Evolutionary conservation across 1,140 invertebrate species (phyloP).

Genomic region (Aphaenogaster ashmeadi): DNA sequence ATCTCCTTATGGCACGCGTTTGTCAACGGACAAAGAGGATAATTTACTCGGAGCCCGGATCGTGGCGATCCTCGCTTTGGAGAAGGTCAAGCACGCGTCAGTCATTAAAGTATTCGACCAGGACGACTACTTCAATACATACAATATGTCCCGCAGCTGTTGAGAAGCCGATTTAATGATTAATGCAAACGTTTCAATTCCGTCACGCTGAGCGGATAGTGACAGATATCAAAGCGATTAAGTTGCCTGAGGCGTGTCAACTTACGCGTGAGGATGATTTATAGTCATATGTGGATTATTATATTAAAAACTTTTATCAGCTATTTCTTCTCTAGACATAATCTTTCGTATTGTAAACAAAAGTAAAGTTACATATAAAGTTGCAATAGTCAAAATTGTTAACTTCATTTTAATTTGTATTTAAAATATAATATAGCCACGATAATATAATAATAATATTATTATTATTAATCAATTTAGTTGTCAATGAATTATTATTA

Average conservation of each 20-base stretch:
- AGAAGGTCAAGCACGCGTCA: constrained; percentile 65
- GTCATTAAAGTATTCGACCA: constrained; percentile 28
- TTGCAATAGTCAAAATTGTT: neutral
- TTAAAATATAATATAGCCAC: neutral
- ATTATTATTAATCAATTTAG: neutral
- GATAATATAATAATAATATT: neutral
- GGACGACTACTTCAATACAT: constrained; percentile 10
- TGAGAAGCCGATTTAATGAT: constrained; percentile 61
- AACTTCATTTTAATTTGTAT: neutral
- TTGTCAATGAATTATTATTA: neutral
- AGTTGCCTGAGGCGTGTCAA: constrained; percentile 39
- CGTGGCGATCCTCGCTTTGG: constrained; percentile 20
- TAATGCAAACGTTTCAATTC: constrained; percentile 61
- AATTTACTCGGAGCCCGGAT: constrained; percentile 46
- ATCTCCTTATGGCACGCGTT: constrained; percentile 27
- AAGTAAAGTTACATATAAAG: neutral
- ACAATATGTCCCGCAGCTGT: constrained; percentile 3
- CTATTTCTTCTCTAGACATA: neutral
- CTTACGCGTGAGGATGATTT: constrained; percentile 39
- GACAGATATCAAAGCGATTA: constrained; percentile 29
- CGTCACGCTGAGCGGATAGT: constrained; percentile 44
- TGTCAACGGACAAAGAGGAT: constrained; percentile 17
- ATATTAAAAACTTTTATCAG: constrained; percentile 20
- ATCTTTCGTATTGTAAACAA: neutral
- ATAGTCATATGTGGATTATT: constrained; percentile 15